Evolutionary conservation across 1,140 invertebrate species (phyloP).

Genomic region (Daktulosphaira vitifoliae): DNA sequence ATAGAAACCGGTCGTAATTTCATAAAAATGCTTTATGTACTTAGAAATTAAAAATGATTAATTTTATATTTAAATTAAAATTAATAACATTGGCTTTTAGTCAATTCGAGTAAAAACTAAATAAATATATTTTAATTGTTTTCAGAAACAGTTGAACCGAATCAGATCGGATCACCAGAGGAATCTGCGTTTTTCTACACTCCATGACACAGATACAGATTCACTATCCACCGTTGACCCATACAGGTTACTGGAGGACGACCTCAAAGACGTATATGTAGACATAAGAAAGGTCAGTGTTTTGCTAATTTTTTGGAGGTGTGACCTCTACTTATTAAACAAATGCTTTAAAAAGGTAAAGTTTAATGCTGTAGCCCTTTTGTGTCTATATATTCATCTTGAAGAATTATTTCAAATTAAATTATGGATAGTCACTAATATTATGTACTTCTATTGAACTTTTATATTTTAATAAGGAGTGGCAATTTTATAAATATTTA

Average conservation of each 20-base stretch:
- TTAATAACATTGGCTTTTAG: no score
- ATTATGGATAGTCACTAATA: no score
- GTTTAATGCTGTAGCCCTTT: background rate
- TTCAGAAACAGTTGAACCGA: slow-evolving; percentile 18
- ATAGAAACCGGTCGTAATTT: slow-evolving; percentile 26
- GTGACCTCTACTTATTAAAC: background rate
- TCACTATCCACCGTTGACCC: slow-evolving; percentile 53
- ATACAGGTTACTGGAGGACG: slow-evolving; percentile 72
- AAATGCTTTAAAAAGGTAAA: background rate
- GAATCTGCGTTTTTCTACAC: slow-evolving; percentile 25
- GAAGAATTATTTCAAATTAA: no score
- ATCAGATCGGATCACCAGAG: slow-evolving; percentile 24
- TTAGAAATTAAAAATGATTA: no score
- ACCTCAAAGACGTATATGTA: slow-evolving; percentile 69
- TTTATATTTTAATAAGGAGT: no score
- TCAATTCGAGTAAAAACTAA: no score
- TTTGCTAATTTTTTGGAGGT: background rate
- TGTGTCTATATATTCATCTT: no score
- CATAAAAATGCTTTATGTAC: no score
- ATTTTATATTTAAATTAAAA: no score
- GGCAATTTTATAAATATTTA: no score
- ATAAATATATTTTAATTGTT: background rate
- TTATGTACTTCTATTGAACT: no score
- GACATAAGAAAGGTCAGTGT: slow-evolving; percentile 68
- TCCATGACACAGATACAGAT: slow-evolving; percentile 25